A percentile compares a stretch with the other conserved stretches of the same genome.
phyloP scores from a whole-genome alignment of 1,140 invertebrate genomes.

The Drosophila miranda region DNA sequence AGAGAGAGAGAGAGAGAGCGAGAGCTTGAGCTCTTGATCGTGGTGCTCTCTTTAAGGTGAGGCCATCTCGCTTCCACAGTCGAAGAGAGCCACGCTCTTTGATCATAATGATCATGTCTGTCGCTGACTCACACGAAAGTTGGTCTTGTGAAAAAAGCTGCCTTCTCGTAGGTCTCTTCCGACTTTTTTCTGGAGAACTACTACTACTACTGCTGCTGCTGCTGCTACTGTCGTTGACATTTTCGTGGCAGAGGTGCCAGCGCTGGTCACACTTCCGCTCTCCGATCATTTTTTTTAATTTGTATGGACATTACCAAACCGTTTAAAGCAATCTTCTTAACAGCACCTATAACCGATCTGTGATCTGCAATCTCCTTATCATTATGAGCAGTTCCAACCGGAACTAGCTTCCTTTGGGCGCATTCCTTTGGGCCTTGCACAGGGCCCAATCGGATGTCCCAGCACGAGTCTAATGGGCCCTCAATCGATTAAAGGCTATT shows the following conservation, averaged over 20 bases:
- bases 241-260: constrained; percentile 14
- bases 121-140: constrained; percentile 25
- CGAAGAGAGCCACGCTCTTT: constrained; percentile 37
- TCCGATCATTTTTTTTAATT: constrained; percentile 42
- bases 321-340: constrained; percentile 64
- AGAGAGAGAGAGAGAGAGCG: too few species aligned
- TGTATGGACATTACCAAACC: constrained; percentile 47
- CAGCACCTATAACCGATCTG: constrained; percentile 39
- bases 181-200: constrained; percentile 18
- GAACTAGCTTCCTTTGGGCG: constrained; percentile 58
- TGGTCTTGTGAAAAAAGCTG: too few species aligned
- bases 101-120: constrained; percentile 65
- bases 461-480: constrained; percentile 34
- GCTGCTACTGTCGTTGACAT: constrained; percentile 23
- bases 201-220: constrained; percentile 5
- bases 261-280: constrained; percentile 49
- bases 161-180: constrained; percentile 15
- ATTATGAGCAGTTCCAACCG: constrained; percentile 35
- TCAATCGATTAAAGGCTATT: constrained; percentile 39
- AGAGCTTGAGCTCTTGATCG: constrained; percentile 12
- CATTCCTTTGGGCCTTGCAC: constrained; percentile 9
- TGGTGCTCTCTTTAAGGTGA: constrained; percentile 7
- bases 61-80: constrained; percentile 16
- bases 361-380: constrained; percentile 26
- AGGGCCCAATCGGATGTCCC: constrained; percentile 38